Conservation (phyloP, 2,888 invertebrate genomes). For the Chloromyia formosa region DNA sequence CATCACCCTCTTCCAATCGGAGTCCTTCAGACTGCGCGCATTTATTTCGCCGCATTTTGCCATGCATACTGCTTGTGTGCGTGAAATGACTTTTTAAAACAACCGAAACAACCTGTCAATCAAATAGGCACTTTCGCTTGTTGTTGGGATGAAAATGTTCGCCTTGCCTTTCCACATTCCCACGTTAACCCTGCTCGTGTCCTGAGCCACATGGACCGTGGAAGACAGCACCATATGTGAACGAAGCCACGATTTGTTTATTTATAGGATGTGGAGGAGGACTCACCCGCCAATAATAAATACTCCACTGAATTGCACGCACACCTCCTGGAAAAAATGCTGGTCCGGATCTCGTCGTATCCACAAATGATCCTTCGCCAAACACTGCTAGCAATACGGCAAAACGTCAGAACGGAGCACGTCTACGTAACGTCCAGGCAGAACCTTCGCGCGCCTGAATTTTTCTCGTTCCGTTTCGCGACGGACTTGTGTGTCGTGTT, state of each 20-base stretch:
- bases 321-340: neutral
- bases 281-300: slow-evolving; percentile 22
- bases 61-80: neutral
- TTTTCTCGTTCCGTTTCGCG: slow-evolving; percentile 22
- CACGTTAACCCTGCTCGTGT: too few species aligned
- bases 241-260: too few species aligned
- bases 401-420: slow-evolving; percentile 14
- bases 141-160: too few species aligned
- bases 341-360: too few species aligned
- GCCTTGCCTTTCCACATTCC: too few species aligned
- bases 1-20: neutral
- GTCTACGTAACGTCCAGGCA: slow-evolving; percentile 26
- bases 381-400: neutral
- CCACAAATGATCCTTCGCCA: too few species aligned
- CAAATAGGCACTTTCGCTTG: too few species aligned
- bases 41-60: neutral
- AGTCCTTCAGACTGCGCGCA: neutral
- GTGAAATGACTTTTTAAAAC: too few species aligned
- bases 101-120: too few species aligned
- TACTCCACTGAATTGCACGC: neutral
- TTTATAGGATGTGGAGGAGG: neutral
- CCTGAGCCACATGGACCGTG: too few species aligned
- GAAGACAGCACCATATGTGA: too few species aligned
- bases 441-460: slow-evolving; percentile 29
- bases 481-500: slow-evolving; percentile 23